Evolutionary conservation across 92 coral and sea anemone species (phyloP), one percentile per base, ranked within the genome.

Genomic region (Scolanthus callimorphus): DNA sequence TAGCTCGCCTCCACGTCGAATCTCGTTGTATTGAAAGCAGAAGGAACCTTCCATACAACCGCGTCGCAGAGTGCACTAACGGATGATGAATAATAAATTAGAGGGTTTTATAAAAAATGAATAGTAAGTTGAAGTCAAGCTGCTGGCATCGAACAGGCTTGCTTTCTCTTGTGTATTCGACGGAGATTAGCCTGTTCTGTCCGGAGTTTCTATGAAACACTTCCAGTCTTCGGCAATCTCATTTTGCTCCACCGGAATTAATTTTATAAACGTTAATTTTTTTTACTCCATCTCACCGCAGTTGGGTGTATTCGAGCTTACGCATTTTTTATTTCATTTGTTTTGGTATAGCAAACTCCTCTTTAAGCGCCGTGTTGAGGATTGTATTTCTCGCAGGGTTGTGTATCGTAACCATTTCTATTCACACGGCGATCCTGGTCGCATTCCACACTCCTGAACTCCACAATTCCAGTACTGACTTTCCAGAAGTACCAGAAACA

Each of bases 91-190:
- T 80, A 65, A 80, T 74, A 80, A 80, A 80, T 74, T 67, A 74
- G 87, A 73, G 81, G 66, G 60, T 74, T 80, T 80, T 61, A 76
- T 63, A 60, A 68, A 80, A 80, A 73, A 67, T 47, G 82, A 67
- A 60, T 61, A 48, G 34, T 22, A 49, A 20, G 29, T 67, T 45
- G 43, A 24, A 55, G 74, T 51, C 62, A 63, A 54, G 67, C 43
- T 34, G 43, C 15, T 34, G 43, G 6, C 43, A 34, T 6, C 15
- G 43, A 34, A 34, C 43, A 34, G 43, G 15, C 43, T 34, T 34
- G 43, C 43, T 34, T 34, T 6, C 43, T 34, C 15, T 15, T 6
- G n/a, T n/a, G n/a, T n/a, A n/a, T n/a, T n/a, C n/a, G n/a, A n/a
- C n/a, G n/a, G n/a, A n/a, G n/a, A n/a, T n/a, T n/a, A n/a, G n/a